Evolutionary conservation across 2,113 vertebrate genomes (phyloP).

Genomic region (Hipposideros armiger): DNA sequence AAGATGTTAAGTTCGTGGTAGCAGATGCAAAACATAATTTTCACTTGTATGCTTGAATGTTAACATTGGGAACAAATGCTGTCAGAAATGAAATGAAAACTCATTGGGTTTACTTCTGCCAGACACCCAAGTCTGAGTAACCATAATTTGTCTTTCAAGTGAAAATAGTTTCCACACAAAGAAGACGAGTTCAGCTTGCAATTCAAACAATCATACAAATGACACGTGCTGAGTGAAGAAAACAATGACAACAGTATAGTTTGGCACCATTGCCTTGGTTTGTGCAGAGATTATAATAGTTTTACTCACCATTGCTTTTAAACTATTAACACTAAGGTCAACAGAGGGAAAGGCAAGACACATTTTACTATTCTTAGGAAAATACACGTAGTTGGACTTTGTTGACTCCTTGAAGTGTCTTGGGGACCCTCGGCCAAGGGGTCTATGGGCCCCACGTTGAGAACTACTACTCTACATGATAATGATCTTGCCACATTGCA

Average conservation of each 20-base stretch:
- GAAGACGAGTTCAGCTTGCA: background rate
- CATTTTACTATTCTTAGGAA: background rate
- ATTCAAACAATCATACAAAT: background rate
- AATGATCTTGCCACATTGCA: background rate
- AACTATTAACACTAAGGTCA: background rate
- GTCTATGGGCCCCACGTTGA: background rate
- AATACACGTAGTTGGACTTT: background rate
- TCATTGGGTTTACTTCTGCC: background rate
- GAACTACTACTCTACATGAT: background rate
- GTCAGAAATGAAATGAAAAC: background rate
- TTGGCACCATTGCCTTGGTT: background rate
- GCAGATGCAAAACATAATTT: background rate
- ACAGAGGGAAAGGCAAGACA: background rate
- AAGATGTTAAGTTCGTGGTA: background rate
- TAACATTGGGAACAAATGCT: background rate
- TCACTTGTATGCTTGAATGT: background rate
- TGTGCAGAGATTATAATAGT: background rate
- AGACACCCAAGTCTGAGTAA: background rate
- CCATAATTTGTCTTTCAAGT: background rate
- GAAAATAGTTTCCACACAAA: background rate
- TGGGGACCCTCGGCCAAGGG: background rate
- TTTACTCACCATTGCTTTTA: background rate
- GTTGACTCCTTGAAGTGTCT: background rate
- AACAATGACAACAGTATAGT: background rate
- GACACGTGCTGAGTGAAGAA: background rate